Evolutionary conservation across 2,888 invertebrate genomes (phyloP), one percentile per base, ranked within the genome.

Genomic region (Bombylius discolor): DNA sequence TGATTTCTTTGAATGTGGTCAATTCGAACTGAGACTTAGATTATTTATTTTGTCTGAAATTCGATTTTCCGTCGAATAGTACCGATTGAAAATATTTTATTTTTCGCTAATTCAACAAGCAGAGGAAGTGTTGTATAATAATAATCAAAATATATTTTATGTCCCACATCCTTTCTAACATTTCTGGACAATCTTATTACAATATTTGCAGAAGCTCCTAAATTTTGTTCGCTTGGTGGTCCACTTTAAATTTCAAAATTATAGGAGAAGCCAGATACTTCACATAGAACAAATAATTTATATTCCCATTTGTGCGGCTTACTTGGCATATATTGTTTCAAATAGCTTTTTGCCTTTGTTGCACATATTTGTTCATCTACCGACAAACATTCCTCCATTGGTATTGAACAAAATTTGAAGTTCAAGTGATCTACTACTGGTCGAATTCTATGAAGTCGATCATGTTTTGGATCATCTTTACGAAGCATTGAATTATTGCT

Each of bases 231-330:
- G 32, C 11, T 33, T 4, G 23, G 5, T 36, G 14, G 56, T 12
- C 58, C 61, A 42, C 58, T 51, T 44, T 59, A 56, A 36, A 55
- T 48, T 48, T 61, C 58, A 55, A 62, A 55, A 53, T 60, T 58
- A 55, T 63, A 64, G 14, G 59, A 56, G 53, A 58, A 62, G 12
- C 62, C 64, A 42, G 58, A 60, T 45, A 55, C 57, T 49, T 63
- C 64, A 52, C 64, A 60, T 9, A 65, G 56, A 34, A 64, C 60
- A 55, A 53, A 62, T 36, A 62, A 52, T 53, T 62, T 64, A 57
- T 60, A 62, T n/a, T 62, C 61, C 64, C 64, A 63, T 59, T 62
- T 62, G 56, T 63, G 59, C n/a, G 62, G 63, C 53, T 64, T 64
- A 36, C 58, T 60, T 5, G 61, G 63, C 51, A 62, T 58, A 47